Evolutionary conservation across 2,888 invertebrate genomes (phyloP).

Genomic region (Hyalella azteca): DNA sequence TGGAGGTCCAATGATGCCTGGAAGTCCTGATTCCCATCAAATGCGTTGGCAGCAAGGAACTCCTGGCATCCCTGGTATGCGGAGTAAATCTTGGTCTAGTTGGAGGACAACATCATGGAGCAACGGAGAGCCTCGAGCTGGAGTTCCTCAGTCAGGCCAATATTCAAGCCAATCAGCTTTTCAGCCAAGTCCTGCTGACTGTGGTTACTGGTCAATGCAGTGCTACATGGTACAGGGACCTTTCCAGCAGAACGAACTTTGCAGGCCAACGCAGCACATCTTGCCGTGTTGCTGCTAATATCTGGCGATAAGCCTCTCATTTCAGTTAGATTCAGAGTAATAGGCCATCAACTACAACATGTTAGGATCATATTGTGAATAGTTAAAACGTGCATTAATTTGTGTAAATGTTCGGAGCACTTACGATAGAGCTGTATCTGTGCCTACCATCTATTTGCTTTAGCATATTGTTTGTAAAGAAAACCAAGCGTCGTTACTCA

Average conservation of each 20-base stretch:
- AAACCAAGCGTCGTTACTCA: too few relatives aligned
- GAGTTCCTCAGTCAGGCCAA: not conserved
- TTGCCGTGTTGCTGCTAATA: not conserved
- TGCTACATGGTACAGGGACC: constrained; percentile 12
- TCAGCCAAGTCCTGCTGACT: not conserved
- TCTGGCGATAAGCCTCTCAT: too few relatives aligned
- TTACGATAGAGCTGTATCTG: too few relatives aligned
- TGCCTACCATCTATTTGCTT: too few relatives aligned
- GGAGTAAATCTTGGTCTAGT: constrained; percentile 24
- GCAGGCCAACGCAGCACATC: not conserved
- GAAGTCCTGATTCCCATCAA: not conserved
- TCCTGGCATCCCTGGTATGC: not conserved
- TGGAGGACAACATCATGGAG: constrained; percentile 22
- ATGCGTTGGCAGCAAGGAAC: not conserved
- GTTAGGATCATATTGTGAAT: not conserved
- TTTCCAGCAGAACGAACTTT: not conserved
- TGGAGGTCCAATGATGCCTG: not conserved
- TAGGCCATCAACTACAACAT: not conserved
- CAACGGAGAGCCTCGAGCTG: not conserved
- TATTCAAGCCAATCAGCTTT: constrained; percentile 9
- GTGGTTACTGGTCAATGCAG: constrained; percentile 21
- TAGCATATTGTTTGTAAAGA: too few relatives aligned
- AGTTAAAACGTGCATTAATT: not conserved
- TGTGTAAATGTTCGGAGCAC: not conserved
- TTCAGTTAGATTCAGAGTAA: too few relatives aligned